Evolutionary conservation across 1,140 invertebrate species (phyloP), one percentile per base, ranked within the genome.

Genomic region (Pomacea maculata): DNA sequence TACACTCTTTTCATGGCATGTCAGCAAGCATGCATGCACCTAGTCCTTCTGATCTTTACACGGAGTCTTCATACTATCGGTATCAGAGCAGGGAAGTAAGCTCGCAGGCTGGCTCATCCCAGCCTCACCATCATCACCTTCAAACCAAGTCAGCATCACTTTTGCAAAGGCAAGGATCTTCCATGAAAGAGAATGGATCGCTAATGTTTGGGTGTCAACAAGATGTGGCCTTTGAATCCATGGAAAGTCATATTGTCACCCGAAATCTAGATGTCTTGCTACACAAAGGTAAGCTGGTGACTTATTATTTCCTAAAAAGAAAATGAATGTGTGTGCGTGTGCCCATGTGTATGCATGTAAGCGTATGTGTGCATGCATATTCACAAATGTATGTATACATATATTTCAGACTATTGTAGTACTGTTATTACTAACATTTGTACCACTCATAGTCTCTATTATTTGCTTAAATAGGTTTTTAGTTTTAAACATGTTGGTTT

Each of bases 81-180:
- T 78, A 71, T 45, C 77, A 78, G 9, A 78, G 77, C 67, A 71
- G 77, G 19, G 77, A 71, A 55, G 45, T 78, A 45, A 67, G 64
- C 15, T 52, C 63, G 3, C 29, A 52, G 29, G 29, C 5, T 19
- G 63, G 63, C 3, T 7, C 63, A 17, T 29, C 75, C 15, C 73
- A 75, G 14, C 73, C 54, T 75, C 73, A 75, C 21, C 73, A 75
- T 10, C 73, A 75, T 8, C 73, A 75, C 0, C 52, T 55, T 10
- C 73, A 75, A 15, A 57, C 73, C 17, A 75, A 55, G 73, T 75
- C 73, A 29, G 73, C 73, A 29, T 75, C 73, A 15, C 52, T 75
- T 21, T 14, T 57, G 73, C 73, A 75, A 55, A 75, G 73, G n/a
- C 73, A 55, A 21, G 73, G 54, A 15, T 57, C 45, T 17, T n/a